Evolutionary conservation across 2,888 invertebrate species (phyloP), one percentile per base, ranked within the genome.

Genomic region (Synergus itoensis): DNA sequence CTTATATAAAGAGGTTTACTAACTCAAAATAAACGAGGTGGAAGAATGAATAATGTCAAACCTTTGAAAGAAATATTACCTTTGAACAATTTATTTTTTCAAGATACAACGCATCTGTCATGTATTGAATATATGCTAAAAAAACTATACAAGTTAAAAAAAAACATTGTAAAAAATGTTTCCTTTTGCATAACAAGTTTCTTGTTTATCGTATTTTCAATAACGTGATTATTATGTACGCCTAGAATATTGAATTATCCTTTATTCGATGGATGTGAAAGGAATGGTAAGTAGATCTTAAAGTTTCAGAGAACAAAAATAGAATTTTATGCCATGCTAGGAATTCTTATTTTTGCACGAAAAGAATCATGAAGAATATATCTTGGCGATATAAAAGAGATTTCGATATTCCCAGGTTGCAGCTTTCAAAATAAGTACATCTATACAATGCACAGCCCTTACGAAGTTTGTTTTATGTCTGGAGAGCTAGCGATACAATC

Each of bases 381-480:
- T 48, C 36, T 62, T 1, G n/a, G n/a, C 41, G 36, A 73, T 57
- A 57, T 73, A 53, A 73, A 73, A 73, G 9, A 73, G 73, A 73
- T 73, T 40, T 40, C 53, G 36, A 53, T 73, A 73, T 48, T 57
- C 18, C 53, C 73, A 73, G 48, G 40, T n/a, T n/a, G 73, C 36
- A 73, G 53, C 48, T 73, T 73, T 53, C 9, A 73, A 53, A 73
- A 73, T 73, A 36, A n/a, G 12, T 73, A 73, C 48, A 14, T 73
- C 53, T n/a, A 65, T 40, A 73, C 12, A 57, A 73, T 36, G 53
- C 11, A 5, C 8, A 73, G 18, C 28, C 36, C 36, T 48, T 53
- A n/a, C 53, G 12, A 53, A 73, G 73, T 73, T 73, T 53, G 73
- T 73, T 73, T 73, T 73, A 73, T 57, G 53, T 73, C 53, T 53